phyloP scores from a whole-genome alignment of 2,888 invertebrate genomes.

The Ormyrus thymus region DNA sequence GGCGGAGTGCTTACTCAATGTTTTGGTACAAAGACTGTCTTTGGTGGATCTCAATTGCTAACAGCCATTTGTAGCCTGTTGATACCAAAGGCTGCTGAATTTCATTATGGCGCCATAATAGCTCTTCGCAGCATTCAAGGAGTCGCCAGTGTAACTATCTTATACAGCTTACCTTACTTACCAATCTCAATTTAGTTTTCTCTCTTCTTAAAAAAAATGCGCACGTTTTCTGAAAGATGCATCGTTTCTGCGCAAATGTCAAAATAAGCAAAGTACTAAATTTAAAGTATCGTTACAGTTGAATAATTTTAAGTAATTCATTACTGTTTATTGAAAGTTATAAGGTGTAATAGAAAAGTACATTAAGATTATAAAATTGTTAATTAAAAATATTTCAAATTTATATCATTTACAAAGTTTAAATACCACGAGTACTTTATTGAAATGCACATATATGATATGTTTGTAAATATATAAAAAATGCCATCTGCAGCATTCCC shows the following conservation, averaged over 20 bases:
- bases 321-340: too few relatives aligned
- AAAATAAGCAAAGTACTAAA: too few relatives aligned
- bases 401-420: background rate
- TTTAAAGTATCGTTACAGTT: too few relatives aligned
- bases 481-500: background rate
- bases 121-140: slow-evolving; percentile 81
- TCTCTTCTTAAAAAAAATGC: too few relatives aligned
- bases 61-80: slow-evolving; percentile 83
- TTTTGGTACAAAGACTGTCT: slow-evolving; percentile 83
- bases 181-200: too few relatives aligned
- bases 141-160: slow-evolving; percentile 79
- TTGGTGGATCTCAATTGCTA: slow-evolving; percentile 82
- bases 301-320: too few relatives aligned
- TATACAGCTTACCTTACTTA: too few relatives aligned
- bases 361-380: background rate
- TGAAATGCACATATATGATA: background rate
- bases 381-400: background rate
- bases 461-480: background rate
- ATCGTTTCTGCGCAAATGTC: too few relatives aligned
- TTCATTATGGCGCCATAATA: slow-evolving; percentile 80
- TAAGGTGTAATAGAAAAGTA: too few relatives aligned
- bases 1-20: slow-evolving; percentile 83
- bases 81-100: slow-evolving; percentile 80
- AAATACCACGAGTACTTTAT: background rate
- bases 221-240: too few relatives aligned